Evolutionary conservation across 2,797 vertebrate genomes (phyloP), one percentile per base, ranked within the genome.

Genomic region (Peromyscus melanophrys): DNA sequence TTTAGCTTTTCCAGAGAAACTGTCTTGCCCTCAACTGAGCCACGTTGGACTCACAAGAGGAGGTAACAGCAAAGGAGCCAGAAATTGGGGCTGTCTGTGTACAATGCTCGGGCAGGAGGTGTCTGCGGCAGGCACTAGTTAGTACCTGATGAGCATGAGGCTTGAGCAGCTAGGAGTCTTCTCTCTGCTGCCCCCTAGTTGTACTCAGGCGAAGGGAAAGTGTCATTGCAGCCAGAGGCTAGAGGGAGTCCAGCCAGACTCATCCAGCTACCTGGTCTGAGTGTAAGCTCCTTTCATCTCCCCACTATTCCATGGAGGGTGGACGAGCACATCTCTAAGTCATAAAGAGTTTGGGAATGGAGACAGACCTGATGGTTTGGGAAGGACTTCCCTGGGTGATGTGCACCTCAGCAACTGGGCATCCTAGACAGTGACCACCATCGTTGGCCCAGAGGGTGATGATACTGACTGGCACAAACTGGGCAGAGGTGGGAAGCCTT

Each of bases 381-480:
- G 57, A 14, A 13, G 52, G 2, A 7, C 65, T 43, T 29, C 19
- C 31, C 55, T 55, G 14, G 23, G 80, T 52, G 40, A 69, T 4
- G 7, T 37, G 75, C 25, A 17, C 7, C 49, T 65, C n/a, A 27
- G 81, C 16, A 4, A n/a, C 23, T 21, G 3, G 16, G 78, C 0
- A 2, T 17, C 55, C 31, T 52, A 12, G 40, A 57, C 1, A 17
- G 17, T 14, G 63, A 65, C 59, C 29, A 0, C 81, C 1, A 0
- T 0, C 19, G 73, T 25, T 12, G 9, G 80, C 23, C 55, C 1
- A 5, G 43, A 21, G 10, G n/a, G 83, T 10, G 27, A 7, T 14
- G 12, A 2, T 21, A 19, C 34, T 10, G 2, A 46, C n/a, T 2
- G 10, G 0, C 4, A 27, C 16, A 8, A 17, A 3, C 0, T 1